Evolutionary conservation across 2,113 vertebrate species (phyloP), one percentile per base, ranked within the genome.

Genomic region (Carassius auratus): DNA sequence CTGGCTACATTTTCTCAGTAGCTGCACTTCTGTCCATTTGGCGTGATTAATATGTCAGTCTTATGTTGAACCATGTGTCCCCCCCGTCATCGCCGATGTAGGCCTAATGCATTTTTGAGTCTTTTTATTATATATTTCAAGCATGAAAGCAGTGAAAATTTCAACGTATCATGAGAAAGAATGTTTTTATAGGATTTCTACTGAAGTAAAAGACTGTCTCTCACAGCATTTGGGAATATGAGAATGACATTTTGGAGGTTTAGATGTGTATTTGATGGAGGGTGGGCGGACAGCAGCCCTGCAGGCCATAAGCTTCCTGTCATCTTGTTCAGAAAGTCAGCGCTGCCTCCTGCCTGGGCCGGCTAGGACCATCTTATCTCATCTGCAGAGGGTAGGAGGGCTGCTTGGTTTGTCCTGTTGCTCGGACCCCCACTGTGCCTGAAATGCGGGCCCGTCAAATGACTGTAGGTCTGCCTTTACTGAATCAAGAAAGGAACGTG

Each of bases 311-410:
- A 78, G 64, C 84, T 83, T 48, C 69, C 71, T 57, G 55, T 59
- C 42, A 61, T 61, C 42, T 23, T 30, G 79, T 78, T 77, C 62
- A 85, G 86, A 89, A 91, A 86, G 86, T 89, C 87, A 61, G 69
- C 61, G 61, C 21, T 59, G 30, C 77, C 84, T 83, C 64, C 55
- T 76, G 78, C 75, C 64, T 86, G 84, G 45, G 50, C 71, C 42
- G 76, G 69, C 64, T 77, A 57, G 59, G 73, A 80, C 81, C 61
- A 30, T 23, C 52, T 71, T 38, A 33, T 84, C 61, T 83, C 68
- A 66, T 81, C 57, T 64, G 68, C 26, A 59, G 57, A 21, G 19
- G 15, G 66, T 52, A n/a, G 33, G 50, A 83, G 33, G 42, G 77
- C 48, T 21, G 55, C 73, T 73, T 26, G 36, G 82, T 81, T 68